Conservation (phyloP, 2,888 invertebrate species). For the Leptura quadrifasciata region DNA sequence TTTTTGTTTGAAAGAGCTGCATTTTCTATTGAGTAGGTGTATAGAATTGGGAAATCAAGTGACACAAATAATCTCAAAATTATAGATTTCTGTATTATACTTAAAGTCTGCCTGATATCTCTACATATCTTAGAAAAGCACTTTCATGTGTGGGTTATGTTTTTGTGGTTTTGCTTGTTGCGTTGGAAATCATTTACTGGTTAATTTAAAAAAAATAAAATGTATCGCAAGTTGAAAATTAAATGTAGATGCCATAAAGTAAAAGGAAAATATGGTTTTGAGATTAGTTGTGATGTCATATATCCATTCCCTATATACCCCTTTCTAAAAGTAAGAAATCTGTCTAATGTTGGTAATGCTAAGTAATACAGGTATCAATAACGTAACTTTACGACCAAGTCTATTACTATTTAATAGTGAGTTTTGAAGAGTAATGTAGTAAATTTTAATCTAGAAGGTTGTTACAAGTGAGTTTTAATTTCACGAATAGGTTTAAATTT, state of each 20-base stretch:
- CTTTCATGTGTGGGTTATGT: no score
- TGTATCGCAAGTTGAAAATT: not conserved
- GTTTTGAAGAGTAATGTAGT: not conserved
- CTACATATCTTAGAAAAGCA: no score
- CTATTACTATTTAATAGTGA: not conserved
- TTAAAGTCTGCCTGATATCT: no score
- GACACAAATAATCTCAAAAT: not conserved
- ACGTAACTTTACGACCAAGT: no score
- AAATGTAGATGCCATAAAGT: not conserved
- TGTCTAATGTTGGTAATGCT: not conserved
- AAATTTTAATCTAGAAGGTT: not conserved
- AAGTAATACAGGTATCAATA: no score
- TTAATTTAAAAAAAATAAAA: no score
- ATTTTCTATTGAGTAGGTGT: not conserved
- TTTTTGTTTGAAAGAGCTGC: slow-evolving; percentile 61
- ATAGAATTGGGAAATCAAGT: not conserved
- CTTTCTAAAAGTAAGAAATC: not conserved
- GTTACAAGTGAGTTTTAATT: not conserved
- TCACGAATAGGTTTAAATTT: not conserved
- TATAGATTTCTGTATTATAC: not conserved
- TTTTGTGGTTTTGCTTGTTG: no score
- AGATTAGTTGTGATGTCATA: not conserved
- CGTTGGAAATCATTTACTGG: no score
- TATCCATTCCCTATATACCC: not conserved
- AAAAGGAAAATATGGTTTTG: not conserved